phyloP scores from a whole-genome alignment of 2,797 vertebrate species.

The Neopelma chrysocephalum region DNA sequence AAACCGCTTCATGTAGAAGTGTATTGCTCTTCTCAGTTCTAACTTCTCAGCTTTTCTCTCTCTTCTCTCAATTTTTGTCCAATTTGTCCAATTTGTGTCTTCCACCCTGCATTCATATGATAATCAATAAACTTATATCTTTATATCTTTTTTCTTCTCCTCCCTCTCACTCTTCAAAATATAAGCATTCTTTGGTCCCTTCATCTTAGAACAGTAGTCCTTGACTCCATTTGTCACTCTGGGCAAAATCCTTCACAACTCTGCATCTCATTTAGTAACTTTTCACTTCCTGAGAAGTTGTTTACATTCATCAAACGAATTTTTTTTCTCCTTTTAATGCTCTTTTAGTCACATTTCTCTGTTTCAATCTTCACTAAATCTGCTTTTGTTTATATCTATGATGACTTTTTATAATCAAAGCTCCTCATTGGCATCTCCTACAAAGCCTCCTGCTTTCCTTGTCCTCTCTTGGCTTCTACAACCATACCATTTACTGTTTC shows the following conservation, averaged over 20 bases:
- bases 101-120: background rate
- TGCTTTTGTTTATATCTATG: background rate
- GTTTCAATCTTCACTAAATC: background rate
- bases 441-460: background rate
- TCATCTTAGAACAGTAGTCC: background rate
- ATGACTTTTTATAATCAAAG: background rate
- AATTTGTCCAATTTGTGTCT: background rate
- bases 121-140: background rate
- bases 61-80: background rate
- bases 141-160: background rate
- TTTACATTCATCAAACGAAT: background rate
- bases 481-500: background rate
- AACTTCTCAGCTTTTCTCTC: background rate
- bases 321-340: background rate
- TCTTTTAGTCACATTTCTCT: background rate
- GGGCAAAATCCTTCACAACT: background rate
- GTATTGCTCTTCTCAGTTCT: background rate
- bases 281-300: background rate
- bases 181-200: background rate
- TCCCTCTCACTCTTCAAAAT: background rate
- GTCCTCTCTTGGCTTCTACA: background rate
- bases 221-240: background rate
- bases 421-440: background rate
- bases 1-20: background rate
- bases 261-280: background rate